Base-by-base conservation (phyloP, 2,888 invertebrate species). In the Diadegma fenestrale region DNA sequence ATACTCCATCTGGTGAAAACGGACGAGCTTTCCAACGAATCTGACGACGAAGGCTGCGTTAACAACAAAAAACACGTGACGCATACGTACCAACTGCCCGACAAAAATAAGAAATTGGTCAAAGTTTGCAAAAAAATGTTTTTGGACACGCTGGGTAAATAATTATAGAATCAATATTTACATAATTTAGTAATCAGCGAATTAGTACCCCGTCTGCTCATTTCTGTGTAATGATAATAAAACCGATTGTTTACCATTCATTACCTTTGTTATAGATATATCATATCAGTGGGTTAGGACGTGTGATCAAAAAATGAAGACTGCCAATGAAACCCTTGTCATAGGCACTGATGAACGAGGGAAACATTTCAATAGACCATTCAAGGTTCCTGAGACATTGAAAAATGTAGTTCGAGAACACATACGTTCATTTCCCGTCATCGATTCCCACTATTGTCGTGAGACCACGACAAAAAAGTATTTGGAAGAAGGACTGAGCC, bases 81-180 rank as follows among this genome's bases (percentile, higher is more conserved):
- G 17, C 63, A 64, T 33, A 7, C 4, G 1, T 64, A 17, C 37
- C 33, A 2, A 64, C 17, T 37, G 63, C 63, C 37, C 0, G 8
- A 3, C 0, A 66, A 66, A 41, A 41, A 66, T 41, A 66, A 66
- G 41, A 41, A 66, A 41, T 6, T 66, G 30, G 19, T 19, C 19
- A 66, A 66, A 66, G 66, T 66, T 19, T 66, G 66, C 10, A 37
- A 19, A 66, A 41, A n/a, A n/a, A 66, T 66, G 41, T 66, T 66
- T 66, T 19, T 66, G 66, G 30, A 41, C 17, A 33, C 66, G 41
- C 19, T 66, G 19, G 66, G 66, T 66, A 41, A 66, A 37, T 66
- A 66, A 41, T 41, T 41, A 0, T 12, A 41, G 3, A 64, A 64
- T 64, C 17, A 0, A 64, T 64, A 64, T 37, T 37, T 37, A n/a